Evolutionary conservation across 2,797 vertebrate genomes (phyloP).

Genomic region (Anguilla obscura): DNA sequence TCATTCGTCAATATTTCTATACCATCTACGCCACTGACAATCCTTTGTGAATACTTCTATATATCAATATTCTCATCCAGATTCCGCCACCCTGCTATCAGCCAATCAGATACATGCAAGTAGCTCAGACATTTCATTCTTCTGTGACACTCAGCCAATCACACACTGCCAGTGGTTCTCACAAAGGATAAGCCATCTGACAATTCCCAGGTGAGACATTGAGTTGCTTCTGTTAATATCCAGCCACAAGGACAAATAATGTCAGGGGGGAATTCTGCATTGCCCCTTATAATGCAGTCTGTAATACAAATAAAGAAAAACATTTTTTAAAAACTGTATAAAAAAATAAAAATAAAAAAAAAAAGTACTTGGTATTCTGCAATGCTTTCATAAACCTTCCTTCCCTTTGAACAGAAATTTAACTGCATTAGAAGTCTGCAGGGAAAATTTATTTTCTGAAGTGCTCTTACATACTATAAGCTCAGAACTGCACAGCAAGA

Average conservation of each 20-base stretch:
- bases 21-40: neutral
- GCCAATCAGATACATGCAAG: neutral
- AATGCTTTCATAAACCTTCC: too few species aligned
- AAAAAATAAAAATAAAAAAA: too few species aligned
- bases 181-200: neutral
- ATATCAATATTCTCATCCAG: neutral
- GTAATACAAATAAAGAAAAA: neutral
- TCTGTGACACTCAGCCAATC: neutral
- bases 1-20: neutral
- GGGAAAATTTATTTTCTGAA: too few species aligned
- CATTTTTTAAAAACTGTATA: neutral
- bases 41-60: too few species aligned
- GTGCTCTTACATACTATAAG: too few species aligned
- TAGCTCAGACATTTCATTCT: neutral
- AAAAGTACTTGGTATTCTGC: too few species aligned
- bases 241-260: neutral
- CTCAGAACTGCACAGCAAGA: neutral
- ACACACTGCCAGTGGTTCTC: neutral
- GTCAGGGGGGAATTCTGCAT: neutral
- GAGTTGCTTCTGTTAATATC: neutral
- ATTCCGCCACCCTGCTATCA: neutral
- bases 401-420: too few species aligned
- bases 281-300: neutral
- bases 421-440: too few species aligned
- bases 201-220: neutral